Conservation (phyloP, 2,797 vertebrate genomes). For the Cichlasoma orientale region DNA sequence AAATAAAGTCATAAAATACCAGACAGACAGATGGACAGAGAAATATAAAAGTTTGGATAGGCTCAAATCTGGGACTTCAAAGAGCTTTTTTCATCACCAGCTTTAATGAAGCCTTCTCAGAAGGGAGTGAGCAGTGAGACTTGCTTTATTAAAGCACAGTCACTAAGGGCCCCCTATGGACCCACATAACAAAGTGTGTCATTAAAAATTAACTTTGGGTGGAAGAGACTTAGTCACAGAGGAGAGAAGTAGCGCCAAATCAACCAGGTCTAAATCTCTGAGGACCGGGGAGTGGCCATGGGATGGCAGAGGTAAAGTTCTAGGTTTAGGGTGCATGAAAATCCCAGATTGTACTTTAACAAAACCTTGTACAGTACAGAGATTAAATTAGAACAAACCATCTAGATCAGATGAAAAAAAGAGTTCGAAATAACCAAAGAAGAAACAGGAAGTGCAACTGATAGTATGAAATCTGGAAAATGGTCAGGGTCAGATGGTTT, state of each 20-base stretch:
- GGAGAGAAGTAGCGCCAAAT: constrained; percentile 47
- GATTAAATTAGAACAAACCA: background rate
- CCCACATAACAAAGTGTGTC: constrained; percentile 78
- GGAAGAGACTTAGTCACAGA: constrained; percentile 70
- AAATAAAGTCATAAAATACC: constrained; percentile 57
- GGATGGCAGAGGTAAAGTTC: background rate
- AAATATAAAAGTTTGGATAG: constrained; percentile 62
- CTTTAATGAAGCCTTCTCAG: constrained; percentile 77
- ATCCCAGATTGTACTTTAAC: background rate
- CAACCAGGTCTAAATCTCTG: constrained; percentile 38
- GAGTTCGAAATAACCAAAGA: background rate
- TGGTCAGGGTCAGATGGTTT: background rate
- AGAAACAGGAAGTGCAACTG: background rate
- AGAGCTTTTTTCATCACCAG: constrained; percentile 44
- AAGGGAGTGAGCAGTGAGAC: constrained; percentile 64
- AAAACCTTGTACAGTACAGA: background rate
- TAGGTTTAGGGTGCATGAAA: background rate
- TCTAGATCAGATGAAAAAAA: background rate
- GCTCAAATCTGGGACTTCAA: constrained; percentile 69
- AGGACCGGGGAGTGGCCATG: constrained; percentile 34
- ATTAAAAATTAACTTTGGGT: constrained; percentile 79
- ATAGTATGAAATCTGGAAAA: background rate
- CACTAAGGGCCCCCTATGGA: constrained; percentile 70
- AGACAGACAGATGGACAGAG: constrained; percentile 62
- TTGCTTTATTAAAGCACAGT: constrained; percentile 73